Evolutionary conservation across 2,113 vertebrate species (phyloP), one percentile per base, ranked within the genome.

Genomic region (Pomatostomus ruficeps): DNA sequence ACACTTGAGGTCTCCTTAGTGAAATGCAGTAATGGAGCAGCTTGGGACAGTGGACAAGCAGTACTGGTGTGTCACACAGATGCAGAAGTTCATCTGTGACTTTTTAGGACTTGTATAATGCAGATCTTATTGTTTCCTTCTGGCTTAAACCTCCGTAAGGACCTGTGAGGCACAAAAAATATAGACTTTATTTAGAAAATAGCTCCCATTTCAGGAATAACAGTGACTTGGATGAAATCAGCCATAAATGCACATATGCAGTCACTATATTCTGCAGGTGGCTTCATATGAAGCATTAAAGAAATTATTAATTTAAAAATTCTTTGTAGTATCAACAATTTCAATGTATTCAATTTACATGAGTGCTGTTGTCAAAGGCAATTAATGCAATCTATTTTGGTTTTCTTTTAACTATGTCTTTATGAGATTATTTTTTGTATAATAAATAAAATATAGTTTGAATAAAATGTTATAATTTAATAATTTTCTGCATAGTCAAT

Each of bases 311-410:
- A 22, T 58, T 57, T 68, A 89, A 89, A 95, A 93, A 40, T 90
- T 70, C 23, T 92, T 76, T 65, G 70, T 55, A 89, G 65, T 61
- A 67, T 97, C 93, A 85, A 76, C 59, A 76, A 78, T 95, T 96
- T 95, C 93, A 91, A 89, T 94, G 78, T 91, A 93, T 91, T 67
- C 84, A 73, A 83, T 97, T 83, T 88, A 87, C 76, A 58, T 72
- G 84, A 95, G 58, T 89, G 95, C 82, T 95, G 96, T 96, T 77
- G 28, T 91, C 70, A 91, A 95, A 95, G 71, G 28, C 23, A 95
- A 95, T 94, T 74, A 96, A 85, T 91, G 43, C 68, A 85, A 97
- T 93, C 78, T 89, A 67, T 83, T 94, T 80, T 86, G 48, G 59
- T 91, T 76, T 91, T 51, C 79, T 95, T 48, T 43, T 79, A 92